Conservation (phyloP, 2,113 vertebrate genomes). For the Oncorhynchus masou region DNA sequence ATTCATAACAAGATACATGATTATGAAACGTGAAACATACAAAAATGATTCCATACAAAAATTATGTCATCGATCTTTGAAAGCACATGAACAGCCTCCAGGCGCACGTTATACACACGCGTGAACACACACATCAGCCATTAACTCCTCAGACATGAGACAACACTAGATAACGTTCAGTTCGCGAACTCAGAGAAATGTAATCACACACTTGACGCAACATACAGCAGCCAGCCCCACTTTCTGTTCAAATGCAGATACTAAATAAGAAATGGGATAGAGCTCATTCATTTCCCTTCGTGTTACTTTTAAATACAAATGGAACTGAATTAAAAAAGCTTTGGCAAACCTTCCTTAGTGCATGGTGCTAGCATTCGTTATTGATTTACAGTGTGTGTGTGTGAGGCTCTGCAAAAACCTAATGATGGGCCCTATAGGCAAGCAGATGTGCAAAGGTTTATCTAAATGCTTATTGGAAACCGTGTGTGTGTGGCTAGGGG, state of each 20-base stretch:
- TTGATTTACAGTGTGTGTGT: slow-evolving; percentile 64
- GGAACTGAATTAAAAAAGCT: slow-evolving; percentile 73
- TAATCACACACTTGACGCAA: slow-evolving; percentile 5
- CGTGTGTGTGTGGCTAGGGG: slow-evolving; percentile 53
- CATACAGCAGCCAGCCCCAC: not conserved
- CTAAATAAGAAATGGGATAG: slow-evolving; percentile 65
- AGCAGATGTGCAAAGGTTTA: slow-evolving; percentile 76
- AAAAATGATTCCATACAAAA: too few relatives aligned
- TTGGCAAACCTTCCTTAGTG: slow-evolving; percentile 74
- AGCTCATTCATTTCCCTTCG: slow-evolving; percentile 64
- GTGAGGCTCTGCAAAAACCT: slow-evolving; percentile 41
- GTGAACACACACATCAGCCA: not conserved
- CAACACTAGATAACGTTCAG: slow-evolving; percentile 29
- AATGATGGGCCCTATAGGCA: slow-evolving; percentile 65
- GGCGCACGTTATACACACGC: not conserved
- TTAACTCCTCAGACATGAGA: not conserved
- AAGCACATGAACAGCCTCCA: too few relatives aligned
- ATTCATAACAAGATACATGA: too few relatives aligned
- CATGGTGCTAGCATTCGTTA: slow-evolving; percentile 44
- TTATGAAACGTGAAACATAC: too few relatives aligned
- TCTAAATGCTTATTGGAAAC: slow-evolving; percentile 73
- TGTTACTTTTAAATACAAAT: slow-evolving; percentile 80
- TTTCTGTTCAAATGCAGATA: slow-evolving; percentile 56
- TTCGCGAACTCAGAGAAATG: slow-evolving; percentile 33
- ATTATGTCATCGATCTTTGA: too few relatives aligned